Percentiles rank a stretch among this genome's conserved stretches.
Conservation (phyloP, 37 sponge, comb jelly and placozoan species). For the Amphimedon queenslandica region DNA sequence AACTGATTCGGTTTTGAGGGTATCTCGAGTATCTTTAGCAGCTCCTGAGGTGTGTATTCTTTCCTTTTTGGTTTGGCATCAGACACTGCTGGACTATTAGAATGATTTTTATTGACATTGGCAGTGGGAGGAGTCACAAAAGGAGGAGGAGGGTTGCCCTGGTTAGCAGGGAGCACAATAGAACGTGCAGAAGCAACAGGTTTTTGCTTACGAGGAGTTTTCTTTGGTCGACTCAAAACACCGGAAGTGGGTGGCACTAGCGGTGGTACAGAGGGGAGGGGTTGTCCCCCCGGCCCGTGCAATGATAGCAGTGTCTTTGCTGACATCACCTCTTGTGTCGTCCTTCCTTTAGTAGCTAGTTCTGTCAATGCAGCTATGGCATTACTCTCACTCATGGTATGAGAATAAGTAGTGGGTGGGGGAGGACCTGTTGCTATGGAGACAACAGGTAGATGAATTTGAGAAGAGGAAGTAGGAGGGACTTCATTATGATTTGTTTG, state of each 20-base stretch:
- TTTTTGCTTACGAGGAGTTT: slow-evolving; percentile 43
- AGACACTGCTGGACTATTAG: no score
- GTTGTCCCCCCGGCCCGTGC: not conserved
- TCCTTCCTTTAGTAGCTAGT: slow-evolving; percentile 10
- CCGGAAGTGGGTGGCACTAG: slow-evolving; percentile 14
- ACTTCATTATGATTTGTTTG: not conserved
- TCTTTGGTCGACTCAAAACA: not conserved
- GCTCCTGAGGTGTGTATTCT: slow-evolving; percentile 19
- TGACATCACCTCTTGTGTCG: slow-evolving; percentile 54
- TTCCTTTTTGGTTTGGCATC: no score
- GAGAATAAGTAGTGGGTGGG: not conserved
- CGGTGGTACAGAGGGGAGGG: not conserved
- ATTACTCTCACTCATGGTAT: not conserved
- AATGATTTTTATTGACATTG: no score
- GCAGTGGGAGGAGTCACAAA: no score
- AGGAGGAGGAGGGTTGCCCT: no score
- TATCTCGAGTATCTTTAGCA: slow-evolving; percentile 20
- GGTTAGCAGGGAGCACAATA: not conserved
- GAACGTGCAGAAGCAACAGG: slow-evolving; percentile 42
- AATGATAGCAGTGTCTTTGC: slow-evolving; percentile 50
- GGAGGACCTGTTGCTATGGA: not conserved
- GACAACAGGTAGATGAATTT: not conserved
- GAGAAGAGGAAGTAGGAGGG: not conserved
- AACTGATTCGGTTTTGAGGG: slow-evolving; percentile 9
- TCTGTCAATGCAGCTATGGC: slow-evolving; percentile 1